Evolutionary conservation across 2,888 invertebrate genomes (phyloP).

Genomic region (Synanthedon andrenaeformis): DNA sequence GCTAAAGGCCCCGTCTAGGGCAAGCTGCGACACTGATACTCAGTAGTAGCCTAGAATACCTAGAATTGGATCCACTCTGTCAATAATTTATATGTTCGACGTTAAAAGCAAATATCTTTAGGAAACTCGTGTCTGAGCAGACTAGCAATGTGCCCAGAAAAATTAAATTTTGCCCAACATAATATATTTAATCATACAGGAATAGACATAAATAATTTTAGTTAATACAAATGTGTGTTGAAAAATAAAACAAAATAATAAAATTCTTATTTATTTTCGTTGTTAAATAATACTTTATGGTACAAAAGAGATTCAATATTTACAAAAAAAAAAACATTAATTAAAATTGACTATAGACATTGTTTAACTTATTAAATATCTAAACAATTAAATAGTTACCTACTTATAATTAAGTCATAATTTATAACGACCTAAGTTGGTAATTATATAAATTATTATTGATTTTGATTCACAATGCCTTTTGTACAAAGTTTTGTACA

Average conservation of each 20-base stretch:
- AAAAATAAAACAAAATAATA: neutral
- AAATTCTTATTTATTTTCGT: constrained; percentile 22
- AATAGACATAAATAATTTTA: too few species aligned
- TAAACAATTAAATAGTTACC: neutral
- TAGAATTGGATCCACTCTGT: too few species aligned
- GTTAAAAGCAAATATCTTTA: too few species aligned
- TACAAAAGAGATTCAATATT: constrained; percentile 28
- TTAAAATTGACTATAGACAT: constrained; percentile 11
- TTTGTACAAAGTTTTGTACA: constrained; percentile 31
- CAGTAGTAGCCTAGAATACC: too few species aligned
- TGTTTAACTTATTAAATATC: constrained; percentile 1
- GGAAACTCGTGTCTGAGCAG: too few species aligned
- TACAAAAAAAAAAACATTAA: constrained; percentile 16
- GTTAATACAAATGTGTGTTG: constrained; percentile 3
- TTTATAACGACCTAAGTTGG: neutral
- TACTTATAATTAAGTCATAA: neutral
- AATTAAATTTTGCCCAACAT: too few species aligned
- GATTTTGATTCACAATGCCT: constrained; percentile 1
- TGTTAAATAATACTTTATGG: constrained; percentile 43
- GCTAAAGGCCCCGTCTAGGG: too few species aligned
- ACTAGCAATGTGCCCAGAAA: too few species aligned
- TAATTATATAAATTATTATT: neutral
- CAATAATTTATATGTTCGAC: too few species aligned
- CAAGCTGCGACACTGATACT: too few species aligned
- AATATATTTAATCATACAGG: too few species aligned